phyloP scores from a whole-genome alignment of 2,797 vertebrate genomes.

The Antrozous pallidus region DNA sequence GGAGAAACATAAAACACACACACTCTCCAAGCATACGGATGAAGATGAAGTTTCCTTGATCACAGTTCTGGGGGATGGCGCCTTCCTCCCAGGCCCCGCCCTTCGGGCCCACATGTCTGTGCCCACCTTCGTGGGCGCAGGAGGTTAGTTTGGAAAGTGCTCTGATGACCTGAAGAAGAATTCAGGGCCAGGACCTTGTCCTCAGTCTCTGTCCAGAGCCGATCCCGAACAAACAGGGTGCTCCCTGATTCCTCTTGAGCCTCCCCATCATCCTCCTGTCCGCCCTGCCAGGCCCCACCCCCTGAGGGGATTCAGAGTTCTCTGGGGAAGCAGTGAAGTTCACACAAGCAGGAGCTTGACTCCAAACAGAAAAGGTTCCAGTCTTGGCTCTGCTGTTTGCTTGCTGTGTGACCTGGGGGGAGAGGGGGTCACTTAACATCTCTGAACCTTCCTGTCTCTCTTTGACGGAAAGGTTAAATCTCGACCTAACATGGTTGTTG shows the following conservation, averaged over 20 bases:
- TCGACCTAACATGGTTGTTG: neutral
- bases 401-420: neutral
- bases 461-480: neutral
- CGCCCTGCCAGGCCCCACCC: neutral
- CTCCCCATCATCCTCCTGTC: neutral
- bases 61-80: rapidly evolving
- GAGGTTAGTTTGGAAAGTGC: neutral
- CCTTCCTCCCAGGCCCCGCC: neutral
- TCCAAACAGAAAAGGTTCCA: neutral
- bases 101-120: neutral
- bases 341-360: neutral
- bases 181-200: neutral
- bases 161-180: neutral
- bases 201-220: neutral
- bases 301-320: neutral
- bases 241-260: neutral
- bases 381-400: neutral
- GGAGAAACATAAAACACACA: neutral
- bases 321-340: neutral
- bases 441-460: neutral
- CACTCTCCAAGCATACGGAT: no score
- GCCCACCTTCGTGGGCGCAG: neutral
- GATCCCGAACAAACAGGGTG: neutral
- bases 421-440: neutral
- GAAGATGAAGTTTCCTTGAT: neutral